A percentile compares a stretch with the other conserved stretches of the same genome.
Evolutionary conservation across 2,888 invertebrate species (phyloP).

Genomic region (Trissolcus japonicus): DNA sequence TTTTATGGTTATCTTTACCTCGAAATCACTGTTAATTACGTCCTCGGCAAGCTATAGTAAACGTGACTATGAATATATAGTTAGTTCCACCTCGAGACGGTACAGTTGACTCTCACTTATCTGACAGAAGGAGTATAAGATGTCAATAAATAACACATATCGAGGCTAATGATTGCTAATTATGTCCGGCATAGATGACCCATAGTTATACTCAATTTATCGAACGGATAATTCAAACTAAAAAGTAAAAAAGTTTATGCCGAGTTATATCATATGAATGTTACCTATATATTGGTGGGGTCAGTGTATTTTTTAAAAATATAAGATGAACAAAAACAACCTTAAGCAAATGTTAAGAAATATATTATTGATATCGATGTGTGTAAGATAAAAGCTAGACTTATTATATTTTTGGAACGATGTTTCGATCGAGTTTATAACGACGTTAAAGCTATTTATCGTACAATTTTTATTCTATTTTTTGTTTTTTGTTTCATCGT

Average conservation of each 20-base stretch:
- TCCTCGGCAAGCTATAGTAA: constrained; percentile 18
- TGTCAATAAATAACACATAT: neutral
- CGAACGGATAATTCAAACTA: constrained; percentile 32
- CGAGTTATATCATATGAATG: constrained; percentile 32
- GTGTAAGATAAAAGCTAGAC: constrained; percentile 35
- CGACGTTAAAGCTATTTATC: constrained; percentile 36
- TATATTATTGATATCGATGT: constrained; percentile 55
- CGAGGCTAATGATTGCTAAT: too few species aligned
- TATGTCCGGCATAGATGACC: neutral
- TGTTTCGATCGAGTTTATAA: constrained; percentile 47
- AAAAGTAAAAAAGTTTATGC: constrained; percentile 31
- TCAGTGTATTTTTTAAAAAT: constrained; percentile 48
- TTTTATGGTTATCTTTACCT: constrained; percentile 47
- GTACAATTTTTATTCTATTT: constrained; percentile 38
- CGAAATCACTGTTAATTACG: constrained; percentile 26
- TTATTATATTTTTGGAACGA: constrained; percentile 50
- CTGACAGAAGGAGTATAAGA: constrained; percentile 17
- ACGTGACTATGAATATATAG: constrained; percentile 52
- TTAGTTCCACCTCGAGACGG: constrained; percentile 44
- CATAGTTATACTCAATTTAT: constrained; percentile 22
- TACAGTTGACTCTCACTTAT: constrained; percentile 53
- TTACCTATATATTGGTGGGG: constrained; percentile 19
- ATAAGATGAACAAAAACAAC: constrained; percentile 13
- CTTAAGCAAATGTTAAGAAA: constrained; percentile 42
- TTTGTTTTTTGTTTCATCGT: constrained; percentile 13